Evolutionary conservation across 2,888 invertebrate genomes (phyloP).

Genomic region (Sclerodermus sp.): DNA sequence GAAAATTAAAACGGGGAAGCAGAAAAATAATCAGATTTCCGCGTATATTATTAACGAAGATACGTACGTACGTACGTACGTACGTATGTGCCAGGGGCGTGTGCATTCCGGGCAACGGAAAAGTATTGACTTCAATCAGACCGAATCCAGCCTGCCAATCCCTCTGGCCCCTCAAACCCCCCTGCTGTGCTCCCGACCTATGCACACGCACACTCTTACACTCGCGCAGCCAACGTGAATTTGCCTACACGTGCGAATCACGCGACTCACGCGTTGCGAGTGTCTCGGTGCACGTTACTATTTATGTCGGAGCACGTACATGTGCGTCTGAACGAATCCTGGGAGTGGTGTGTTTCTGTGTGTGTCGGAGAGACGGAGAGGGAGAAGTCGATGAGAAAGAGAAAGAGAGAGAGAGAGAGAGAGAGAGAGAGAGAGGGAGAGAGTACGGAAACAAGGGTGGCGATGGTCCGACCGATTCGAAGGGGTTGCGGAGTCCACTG

Average conservation of each 20-base stretch:
- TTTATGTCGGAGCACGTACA: too few relatives aligned
- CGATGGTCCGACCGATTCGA: background rate
- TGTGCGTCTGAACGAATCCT: too few relatives aligned
- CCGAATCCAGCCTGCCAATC: constrained; percentile 14
- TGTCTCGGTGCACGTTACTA: constrained; percentile 1
- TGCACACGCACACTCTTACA: constrained; percentile 13
- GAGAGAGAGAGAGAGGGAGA: too few relatives aligned
- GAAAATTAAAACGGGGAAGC: constrained; percentile 52
- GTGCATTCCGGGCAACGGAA: constrained; percentile 29
- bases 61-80: constrained; percentile 30
- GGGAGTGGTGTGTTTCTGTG: too few relatives aligned
- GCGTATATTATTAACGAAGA: constrained; percentile 54
- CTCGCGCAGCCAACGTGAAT: constrained; percentile 26
- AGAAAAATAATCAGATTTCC: constrained; percentile 56
- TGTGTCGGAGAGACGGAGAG: too few relatives aligned
- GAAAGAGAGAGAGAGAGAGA: too few relatives aligned
- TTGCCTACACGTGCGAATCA: constrained; percentile 23
- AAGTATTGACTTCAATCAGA: constrained; percentile 51
- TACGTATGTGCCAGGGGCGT: constrained; percentile 15
- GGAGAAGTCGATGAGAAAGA: constrained; percentile 2
- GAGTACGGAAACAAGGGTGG: too few relatives aligned
- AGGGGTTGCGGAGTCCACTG: constrained; percentile 28
- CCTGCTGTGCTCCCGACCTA: constrained; percentile 3
- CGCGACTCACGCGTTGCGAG: constrained; percentile 14
- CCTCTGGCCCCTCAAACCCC: constrained; percentile 9